Conservation (phyloP, 2,113 vertebrate species). For the Gobio gobio region DNA sequence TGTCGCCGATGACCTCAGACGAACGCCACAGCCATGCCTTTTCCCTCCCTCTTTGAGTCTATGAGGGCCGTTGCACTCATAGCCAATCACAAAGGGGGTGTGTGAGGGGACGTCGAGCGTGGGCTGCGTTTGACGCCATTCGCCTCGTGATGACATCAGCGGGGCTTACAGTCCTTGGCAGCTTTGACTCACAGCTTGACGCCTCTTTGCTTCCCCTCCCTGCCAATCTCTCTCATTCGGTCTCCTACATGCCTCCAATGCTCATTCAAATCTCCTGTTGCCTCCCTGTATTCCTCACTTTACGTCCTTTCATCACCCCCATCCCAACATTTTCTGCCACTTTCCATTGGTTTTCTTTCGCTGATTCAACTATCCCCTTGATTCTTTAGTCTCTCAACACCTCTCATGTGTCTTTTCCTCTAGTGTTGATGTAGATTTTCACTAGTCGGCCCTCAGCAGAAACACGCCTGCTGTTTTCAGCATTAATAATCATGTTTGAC, state of each 20-base stretch:
- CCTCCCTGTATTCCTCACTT: slow-evolving; percentile 19
- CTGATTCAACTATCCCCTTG: not conserved
- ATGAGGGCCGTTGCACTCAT: not conserved
- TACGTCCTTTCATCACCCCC: slow-evolving; percentile 26
- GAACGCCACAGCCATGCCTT: not conserved
- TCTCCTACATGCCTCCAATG: slow-evolving; percentile 31
- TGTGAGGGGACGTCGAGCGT: too few relatives aligned
- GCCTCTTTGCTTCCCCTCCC: slow-evolving; percentile 38
- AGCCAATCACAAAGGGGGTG: slow-evolving; percentile 43
- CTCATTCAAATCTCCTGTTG: slow-evolving; percentile 31
- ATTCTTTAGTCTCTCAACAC: slow-evolving; percentile 12
- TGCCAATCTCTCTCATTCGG: slow-evolving; percentile 33
- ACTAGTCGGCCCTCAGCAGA: not conserved
- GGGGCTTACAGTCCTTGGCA: slow-evolving; percentile 55
- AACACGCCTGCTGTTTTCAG: slow-evolving; percentile 13
- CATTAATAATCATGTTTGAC: slow-evolving; percentile 29
- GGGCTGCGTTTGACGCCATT: slow-evolving; percentile 42
- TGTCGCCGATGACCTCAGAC: slow-evolving; percentile 45
- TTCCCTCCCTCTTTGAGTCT: not conserved
- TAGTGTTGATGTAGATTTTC: slow-evolving; percentile 2
- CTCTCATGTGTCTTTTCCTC: not conserved
- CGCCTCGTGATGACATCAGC: slow-evolving; percentile 56
- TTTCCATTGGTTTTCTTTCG: not conserved
- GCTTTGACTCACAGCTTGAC: slow-evolving; percentile 53
- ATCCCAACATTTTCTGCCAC: slow-evolving; percentile 33